Percentiles rank a stretch among this genome's conserved stretches.
These are phyloP conservation scores for Eclectus roratus DNA, from an alignment of 2,113 vertebrate genomes.

Conservation along the genomic window DNA sequence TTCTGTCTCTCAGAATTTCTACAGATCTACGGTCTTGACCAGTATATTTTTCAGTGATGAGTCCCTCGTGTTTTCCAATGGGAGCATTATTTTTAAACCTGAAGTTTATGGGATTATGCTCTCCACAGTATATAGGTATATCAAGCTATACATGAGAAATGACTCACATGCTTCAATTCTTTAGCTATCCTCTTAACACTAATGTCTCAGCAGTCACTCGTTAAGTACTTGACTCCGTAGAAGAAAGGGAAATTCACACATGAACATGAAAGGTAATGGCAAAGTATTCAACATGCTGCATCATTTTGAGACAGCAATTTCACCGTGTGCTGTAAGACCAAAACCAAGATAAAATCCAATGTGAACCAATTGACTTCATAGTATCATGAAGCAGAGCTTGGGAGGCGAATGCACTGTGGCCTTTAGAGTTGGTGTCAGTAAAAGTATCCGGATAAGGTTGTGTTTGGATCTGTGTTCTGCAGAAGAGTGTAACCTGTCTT, in stretches of 20 bases:
- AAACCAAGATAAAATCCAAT: neutral
- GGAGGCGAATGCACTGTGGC: neutral
- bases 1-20: neutral
- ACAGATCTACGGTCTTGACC: neutral
- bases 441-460: neutral
- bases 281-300: neutral
- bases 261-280: neutral
- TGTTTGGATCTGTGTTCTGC: neutral
- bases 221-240: neutral
- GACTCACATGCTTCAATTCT: neutral
- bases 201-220: neutral
- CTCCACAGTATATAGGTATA: neutral
- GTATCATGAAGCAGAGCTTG: neutral
- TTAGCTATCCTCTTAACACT: neutral
- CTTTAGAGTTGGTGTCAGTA: neutral
- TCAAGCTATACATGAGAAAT: neutral
- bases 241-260: neutral
- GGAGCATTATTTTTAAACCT: neutral
- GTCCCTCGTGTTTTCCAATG: neutral
- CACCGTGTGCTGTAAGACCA: neutral
- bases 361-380: neutral
- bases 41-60: constrained; percentile 3
- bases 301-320: neutral
- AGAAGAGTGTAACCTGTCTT: neutral
- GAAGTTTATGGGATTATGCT: neutral